A percentile compares a stretch with the other conserved stretches of the same genome.
Evolutionary conservation across 2,797 vertebrate genomes (phyloP).

Genomic region (Leuciscus waleckii): DNA sequence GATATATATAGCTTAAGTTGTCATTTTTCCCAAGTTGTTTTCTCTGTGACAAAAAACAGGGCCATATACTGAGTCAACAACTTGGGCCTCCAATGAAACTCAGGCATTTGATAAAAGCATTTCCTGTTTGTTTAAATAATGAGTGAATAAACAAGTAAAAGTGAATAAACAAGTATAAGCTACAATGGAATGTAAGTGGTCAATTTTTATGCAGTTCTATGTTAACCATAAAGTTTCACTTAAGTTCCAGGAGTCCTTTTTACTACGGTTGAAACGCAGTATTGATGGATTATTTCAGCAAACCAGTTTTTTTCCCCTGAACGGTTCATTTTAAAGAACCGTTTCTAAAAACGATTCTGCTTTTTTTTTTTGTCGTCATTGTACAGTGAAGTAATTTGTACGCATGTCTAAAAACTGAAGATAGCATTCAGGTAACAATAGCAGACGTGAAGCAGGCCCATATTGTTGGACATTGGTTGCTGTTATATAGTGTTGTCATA

Average conservation of each 20-base stretch:
- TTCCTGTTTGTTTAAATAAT: not conserved
- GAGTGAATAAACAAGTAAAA: not conserved
- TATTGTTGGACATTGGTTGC: not conserved
- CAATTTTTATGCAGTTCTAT: not conserved
- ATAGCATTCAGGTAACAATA: not conserved
- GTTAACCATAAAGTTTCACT: not conserved
- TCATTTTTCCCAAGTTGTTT: not conserved
- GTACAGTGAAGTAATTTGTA: not conserved
- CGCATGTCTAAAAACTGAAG: not conserved
- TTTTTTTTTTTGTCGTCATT: not conserved
- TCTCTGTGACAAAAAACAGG: not conserved
- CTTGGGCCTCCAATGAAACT: not conserved
- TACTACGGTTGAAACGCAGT: not conserved
- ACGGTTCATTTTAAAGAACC: too few species aligned
- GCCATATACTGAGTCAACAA: not conserved
- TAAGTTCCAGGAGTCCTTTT: not conserved
- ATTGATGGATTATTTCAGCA: not conserved
- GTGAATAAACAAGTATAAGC: not conserved
- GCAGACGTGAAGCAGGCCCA: not conserved
- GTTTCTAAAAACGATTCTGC: not conserved
- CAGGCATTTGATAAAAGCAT: not conserved
- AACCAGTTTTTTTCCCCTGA: not conserved
- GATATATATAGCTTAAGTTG: not conserved
- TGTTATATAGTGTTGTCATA: not conserved
- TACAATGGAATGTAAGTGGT: not conserved